Conservation (phyloP, 2,888 invertebrate species). For the Melolontha melolontha region DNA sequence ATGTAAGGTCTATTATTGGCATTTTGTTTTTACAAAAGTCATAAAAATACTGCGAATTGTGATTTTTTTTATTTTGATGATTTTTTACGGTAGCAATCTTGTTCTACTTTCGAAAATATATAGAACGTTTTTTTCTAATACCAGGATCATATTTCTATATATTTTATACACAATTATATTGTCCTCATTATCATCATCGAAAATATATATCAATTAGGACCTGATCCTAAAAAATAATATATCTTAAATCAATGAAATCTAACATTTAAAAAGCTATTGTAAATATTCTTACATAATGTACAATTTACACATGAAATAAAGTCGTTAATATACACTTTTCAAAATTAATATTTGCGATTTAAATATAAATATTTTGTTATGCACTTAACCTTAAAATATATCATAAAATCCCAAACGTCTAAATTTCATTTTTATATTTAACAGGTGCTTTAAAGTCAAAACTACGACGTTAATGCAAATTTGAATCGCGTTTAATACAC, state of each 20-base stretch:
- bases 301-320: slow-evolving; percentile 38
- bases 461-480: not conserved
- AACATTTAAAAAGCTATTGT: slow-evolving; percentile 33
- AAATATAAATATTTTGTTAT: no score
- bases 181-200: slow-evolving; percentile 23
- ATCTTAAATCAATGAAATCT: slow-evolving; percentile 21
- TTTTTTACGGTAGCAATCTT: slow-evolving; percentile 4
- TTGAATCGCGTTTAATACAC: slow-evolving; percentile 22
- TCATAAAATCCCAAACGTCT: no score
- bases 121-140: slow-evolving; percentile 29
- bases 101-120: slow-evolving; percentile 18
- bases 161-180: slow-evolving; percentile 38
- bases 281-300: slow-evolving; percentile 31
- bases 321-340: slow-evolving; percentile 19
- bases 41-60: slow-evolving; percentile 35
- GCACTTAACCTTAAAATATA: no score
- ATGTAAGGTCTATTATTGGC: slow-evolving; percentile 36
- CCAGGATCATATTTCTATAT: slow-evolving; percentile 19
- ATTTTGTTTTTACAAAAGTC: slow-evolving; percentile 31
- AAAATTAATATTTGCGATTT: not conserved
- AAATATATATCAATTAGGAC: slow-evolving; percentile 33
- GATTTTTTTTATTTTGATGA: slow-evolving; percentile 5
- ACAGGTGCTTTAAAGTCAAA: not conserved
- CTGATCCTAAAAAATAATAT: slow-evolving; percentile 19
- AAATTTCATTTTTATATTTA: no score